Base-by-base conservation (phyloP, 1,140 invertebrate species). In the Cotesia vestalis region DNA sequence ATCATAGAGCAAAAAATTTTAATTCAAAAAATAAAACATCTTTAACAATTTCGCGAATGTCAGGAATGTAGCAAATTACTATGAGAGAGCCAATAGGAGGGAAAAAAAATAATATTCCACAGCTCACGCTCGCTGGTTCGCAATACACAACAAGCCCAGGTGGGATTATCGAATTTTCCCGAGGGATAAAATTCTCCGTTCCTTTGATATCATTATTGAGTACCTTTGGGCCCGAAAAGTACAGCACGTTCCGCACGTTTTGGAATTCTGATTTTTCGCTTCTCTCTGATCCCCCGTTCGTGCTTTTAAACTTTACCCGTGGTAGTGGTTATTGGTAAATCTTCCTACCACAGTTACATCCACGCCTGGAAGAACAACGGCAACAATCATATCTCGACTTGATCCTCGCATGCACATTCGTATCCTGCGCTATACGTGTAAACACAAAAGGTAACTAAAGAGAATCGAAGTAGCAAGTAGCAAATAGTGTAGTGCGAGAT, bases 181-280 rank as follows among this genome's bases (percentile, higher is more conserved):
- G 27, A 38, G 55, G 40, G 38, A 69, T 46, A 52, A 69, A 69
- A 61, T 69, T 61, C 17, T 61, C 59, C 12, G 35, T 60, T 12
- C 60, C 27, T 61, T 69, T 69, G 68, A 69, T 69, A 69, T 69
- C 68, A 69, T 69, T 69, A 69, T 69, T 59, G 38, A 69, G 59
- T 69, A 69, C 36, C 9, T 62, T 62, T 61, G 38, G 36, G 52
- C 38, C 57, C 38, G 3, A 46, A 61, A 69, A 69, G 60, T 69
- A 69, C 51, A 61, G 68, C 38, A 69, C 57, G 68, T 69, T 69
- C 57, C 38, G 27, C 68, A 61, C 59, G 35, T 69, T 51, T 8
- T 20, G 17, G 59, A 69, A 69, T 69, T 59, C 36, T 20, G 36
- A 69, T 69, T 69, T 62, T 69, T 62, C 57, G 20, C 20, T n/a